Percentiles rank a stretch among this genome's conserved stretches.
Evolutionary conservation across 1,140 invertebrate species (phyloP).

Genomic region (Berghia stephanieae): DNA sequence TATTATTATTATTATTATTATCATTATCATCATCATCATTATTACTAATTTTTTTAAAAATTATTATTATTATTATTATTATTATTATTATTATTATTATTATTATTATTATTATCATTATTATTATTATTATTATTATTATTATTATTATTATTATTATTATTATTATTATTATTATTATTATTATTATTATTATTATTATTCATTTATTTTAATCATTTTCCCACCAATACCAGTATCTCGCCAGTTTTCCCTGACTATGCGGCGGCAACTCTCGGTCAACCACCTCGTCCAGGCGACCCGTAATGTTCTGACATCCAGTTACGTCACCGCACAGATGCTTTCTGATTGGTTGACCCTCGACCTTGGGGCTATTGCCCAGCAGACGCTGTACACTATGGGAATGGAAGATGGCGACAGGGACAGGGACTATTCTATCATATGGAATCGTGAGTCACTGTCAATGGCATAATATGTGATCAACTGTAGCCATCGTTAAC

Average conservation of each 20-base stretch:
- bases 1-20: too few species aligned
- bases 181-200: not conserved
- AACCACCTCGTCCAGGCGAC: slow-evolving; percentile 66
- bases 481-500: too few species aligned
- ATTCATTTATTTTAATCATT: not conserved
- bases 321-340: slow-evolving; percentile 63
- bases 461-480: too few species aligned
- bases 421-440: slow-evolving; percentile 60
- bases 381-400: slow-evolving; percentile 68
- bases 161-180: not conserved
- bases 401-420: slow-evolving; percentile 64
- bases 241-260: slow-evolving; percentile 56
- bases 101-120: not conserved
- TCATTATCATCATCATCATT: too few species aligned
- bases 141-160: not conserved
- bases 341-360: slow-evolving; percentile 66
- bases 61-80: too few species aligned
- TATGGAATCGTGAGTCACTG: slow-evolving; percentile 61
- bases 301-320: slow-evolving; percentile 56
- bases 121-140: not conserved
- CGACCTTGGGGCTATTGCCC: slow-evolving; percentile 66
- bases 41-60: too few species aligned
- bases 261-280: slow-evolving; percentile 62
- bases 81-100: too few species aligned
- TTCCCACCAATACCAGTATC: slow-evolving; percentile 48